Evolutionary conservation across 2,113 vertebrate genomes (phyloP).

Genomic region (Bubo blakistoni): DNA sequence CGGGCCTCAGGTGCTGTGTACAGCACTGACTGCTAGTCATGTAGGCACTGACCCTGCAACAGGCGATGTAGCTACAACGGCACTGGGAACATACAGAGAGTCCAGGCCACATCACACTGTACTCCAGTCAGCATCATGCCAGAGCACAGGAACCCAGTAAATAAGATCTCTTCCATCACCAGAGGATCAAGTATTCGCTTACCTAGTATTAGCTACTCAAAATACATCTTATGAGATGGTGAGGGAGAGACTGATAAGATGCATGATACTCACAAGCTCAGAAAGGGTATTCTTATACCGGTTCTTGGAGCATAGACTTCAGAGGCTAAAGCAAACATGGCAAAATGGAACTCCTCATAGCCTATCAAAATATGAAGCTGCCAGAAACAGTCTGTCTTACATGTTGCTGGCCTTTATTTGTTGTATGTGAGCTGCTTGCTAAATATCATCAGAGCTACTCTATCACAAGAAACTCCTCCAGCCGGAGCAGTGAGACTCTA

Average conservation of each 20-base stretch:
- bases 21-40: too few relatives aligned
- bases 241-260: neutral
- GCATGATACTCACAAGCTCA: neutral
- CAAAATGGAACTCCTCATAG: neutral
- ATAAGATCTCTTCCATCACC: neutral
- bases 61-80: neutral
- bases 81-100: neutral
- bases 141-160: neutral
- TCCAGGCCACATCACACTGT: neutral
- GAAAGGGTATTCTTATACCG: neutral
- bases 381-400: neutral
- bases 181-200: neutral
- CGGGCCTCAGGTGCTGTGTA: too few relatives aligned
- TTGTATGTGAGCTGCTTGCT: neutral
- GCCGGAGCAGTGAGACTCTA: neutral
- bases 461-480: neutral
- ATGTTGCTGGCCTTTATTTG: neutral
- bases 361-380: neutral
- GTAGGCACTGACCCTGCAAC: neutral
- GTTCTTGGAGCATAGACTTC: neutral
- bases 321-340: neutral
- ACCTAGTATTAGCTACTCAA: neutral
- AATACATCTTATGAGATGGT: neutral
- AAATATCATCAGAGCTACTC: neutral
- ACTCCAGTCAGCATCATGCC: neutral